Conservation (phyloP, 1,140 invertebrate genomes). For the Hycleus phaleratus region DNA sequence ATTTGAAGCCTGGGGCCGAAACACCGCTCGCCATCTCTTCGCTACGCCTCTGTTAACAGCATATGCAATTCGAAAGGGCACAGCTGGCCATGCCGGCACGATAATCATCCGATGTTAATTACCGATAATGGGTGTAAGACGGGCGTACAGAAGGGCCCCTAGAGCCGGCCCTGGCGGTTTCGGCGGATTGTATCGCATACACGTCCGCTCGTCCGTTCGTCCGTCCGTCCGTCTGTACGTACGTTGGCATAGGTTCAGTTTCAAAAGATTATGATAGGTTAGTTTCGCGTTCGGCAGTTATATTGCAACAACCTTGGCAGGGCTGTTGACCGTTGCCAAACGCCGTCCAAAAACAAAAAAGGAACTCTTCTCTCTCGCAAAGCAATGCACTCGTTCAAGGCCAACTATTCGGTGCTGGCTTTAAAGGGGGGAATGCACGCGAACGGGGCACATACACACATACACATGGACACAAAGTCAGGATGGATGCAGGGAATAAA, state of each 20-base stretch:
- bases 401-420: conserved; percentile 36
- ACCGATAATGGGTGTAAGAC: too few species aligned
- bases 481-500: conserved; percentile 4
- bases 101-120: not conserved
- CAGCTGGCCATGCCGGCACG: too few species aligned
- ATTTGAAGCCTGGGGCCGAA: too few species aligned
- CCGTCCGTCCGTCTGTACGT: too few species aligned
- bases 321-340: conserved; percentile 42
- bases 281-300: conserved; percentile 24
- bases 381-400: conserved; percentile 42
- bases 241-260: too few species aligned
- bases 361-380: conserved; percentile 21
- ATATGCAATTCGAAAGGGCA: too few species aligned
- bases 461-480: not conserved
- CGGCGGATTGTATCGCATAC: not conserved
- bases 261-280: conserved; percentile 38
- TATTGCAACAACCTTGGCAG: conserved; percentile 34
- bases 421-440: conserved; percentile 26
- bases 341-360: conserved; percentile 40
- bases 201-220: too few species aligned
- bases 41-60: too few species aligned
- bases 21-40: too few species aligned
- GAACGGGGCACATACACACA: conserved; percentile 2
- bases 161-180: not conserved
- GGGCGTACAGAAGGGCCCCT: not conserved